Percentiles rank a stretch among this genome's conserved stretches.
Conservation (phyloP, 2,797 vertebrate genomes). For the Gadopsis bispinosus region DNA sequence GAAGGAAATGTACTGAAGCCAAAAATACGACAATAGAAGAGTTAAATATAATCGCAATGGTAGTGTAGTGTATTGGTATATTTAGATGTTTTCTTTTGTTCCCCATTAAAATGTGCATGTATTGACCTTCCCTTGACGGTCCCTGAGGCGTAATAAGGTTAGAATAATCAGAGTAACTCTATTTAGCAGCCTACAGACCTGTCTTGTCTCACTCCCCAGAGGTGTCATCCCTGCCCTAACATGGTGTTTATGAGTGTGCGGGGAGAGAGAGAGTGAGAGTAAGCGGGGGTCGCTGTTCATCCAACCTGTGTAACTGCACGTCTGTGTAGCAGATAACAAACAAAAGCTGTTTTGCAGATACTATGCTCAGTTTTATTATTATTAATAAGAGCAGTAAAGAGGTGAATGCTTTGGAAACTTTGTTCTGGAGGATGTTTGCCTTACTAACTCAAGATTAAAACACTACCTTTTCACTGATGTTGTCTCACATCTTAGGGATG, state of each 20-base stretch:
- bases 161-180: constrained; percentile 26
- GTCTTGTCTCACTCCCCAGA: constrained; percentile 33
- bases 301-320: constrained; percentile 1
- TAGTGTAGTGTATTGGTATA: neutral
- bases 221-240: constrained; percentile 25
- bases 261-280: neutral
- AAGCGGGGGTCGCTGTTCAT: constrained; percentile 19
- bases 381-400: too few species aligned
- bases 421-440: too few species aligned
- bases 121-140: neutral
- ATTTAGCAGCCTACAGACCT: constrained; percentile 39
- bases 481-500: too few species aligned
- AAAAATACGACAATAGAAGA: neutral
- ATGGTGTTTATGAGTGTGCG: constrained; percentile 41
- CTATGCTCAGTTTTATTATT: too few species aligned
- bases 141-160: constrained; percentile 18
- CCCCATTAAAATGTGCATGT: constrained; percentile 12
- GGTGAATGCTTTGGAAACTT: too few species aligned
- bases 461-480: too few species aligned
- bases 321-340: neutral
- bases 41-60: neutral
- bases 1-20: neutral
- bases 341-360: too few species aligned
- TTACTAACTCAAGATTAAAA: too few species aligned
- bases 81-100: constrained; percentile 1